Evolutionary conservation across 2,888 invertebrate species (phyloP).

Genomic region (Gnatocerus cornutus): DNA sequence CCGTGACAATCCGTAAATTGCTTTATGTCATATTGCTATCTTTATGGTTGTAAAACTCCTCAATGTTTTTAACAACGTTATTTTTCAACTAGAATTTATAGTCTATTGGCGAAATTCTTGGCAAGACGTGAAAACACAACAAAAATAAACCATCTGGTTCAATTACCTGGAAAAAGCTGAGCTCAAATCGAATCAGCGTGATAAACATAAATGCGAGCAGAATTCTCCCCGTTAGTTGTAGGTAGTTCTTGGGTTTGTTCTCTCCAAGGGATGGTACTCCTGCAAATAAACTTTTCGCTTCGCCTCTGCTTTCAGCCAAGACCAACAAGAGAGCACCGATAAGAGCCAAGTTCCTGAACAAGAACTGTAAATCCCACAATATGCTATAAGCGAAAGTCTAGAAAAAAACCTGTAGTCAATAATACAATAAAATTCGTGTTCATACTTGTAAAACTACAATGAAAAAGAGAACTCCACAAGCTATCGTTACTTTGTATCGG

Average conservation of each 20-base stretch:
- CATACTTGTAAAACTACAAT: conserved; percentile 95
- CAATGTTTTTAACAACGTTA: too few relatives aligned
- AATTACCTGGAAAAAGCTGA: conserved; percentile 87
- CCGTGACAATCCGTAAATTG: too few relatives aligned
- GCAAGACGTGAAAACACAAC: not conserved
- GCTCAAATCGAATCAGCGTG: conserved; percentile 94
- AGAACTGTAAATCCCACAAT: conserved; percentile 98
- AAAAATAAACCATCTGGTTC: conserved; percentile 1
- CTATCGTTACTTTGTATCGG: conserved; percentile 91
- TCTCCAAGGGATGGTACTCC: conserved; percentile 95
- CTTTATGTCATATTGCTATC: too few relatives aligned
- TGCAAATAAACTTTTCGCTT: conserved; percentile 96
- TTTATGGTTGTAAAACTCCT: too few relatives aligned
- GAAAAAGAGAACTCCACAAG: conserved; percentile 93
- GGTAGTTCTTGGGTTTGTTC: conserved; percentile 96
- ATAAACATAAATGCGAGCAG: conserved; percentile 99
- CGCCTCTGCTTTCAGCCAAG: conserved; percentile 95
- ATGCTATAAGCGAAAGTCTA: conserved; percentile 97
- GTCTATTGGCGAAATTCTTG: not conserved
- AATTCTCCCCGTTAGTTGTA: conserved; percentile 96
- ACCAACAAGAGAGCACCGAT: conserved; percentile 97
- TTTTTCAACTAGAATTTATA: not conserved
- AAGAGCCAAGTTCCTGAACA: conserved; percentile 95
- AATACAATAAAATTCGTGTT: not conserved
- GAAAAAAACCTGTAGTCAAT: conserved; percentile 54